Base-by-base conservation (phyloP, 2,113 vertebrate genomes). In the Centropristis striata region DNA sequence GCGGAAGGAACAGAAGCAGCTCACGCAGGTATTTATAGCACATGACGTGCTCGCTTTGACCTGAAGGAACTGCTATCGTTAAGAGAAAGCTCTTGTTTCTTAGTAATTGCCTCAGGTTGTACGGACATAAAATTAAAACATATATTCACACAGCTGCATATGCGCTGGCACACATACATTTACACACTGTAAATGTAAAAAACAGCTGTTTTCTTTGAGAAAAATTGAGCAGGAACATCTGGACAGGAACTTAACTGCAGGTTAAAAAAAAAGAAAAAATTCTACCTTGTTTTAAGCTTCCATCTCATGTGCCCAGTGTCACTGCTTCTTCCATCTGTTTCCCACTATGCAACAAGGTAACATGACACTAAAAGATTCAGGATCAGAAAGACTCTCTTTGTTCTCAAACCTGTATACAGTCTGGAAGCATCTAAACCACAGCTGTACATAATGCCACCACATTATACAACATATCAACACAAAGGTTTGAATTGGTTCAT, bases 171-270 rank as follows among this genome's bases (percentile, higher is more conserved):
- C 75, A 27, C 60, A 60, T 15, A 20, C 44, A 51, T 27, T 59
- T 13, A 44, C 61, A 51, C 61, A 80, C 9, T 27, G 8, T 27
- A 4, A 63, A 18, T 63, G 60, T 27, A 44, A 63, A 42, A 44
- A 63, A 63, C 71, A 79, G 64, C 65, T 75, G 64, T 51, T 78
- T 73, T 28, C 46, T 67, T 63, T 73, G 51, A 84, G 36, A 49
- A 63, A 64, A 84, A 70, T 23, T 69, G 81, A 71, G 53, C 36
- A 28, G 70, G 44, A 70, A 70, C 70, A 69, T 84, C 70, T 84
- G 70, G 57, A 70, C 36, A 75, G 39, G 13, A 59, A 51, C 25
- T 53, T 36, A 36, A 58, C 32, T 27, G 32, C 8, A 37, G 28
- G 65, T 39, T 36, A 39, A 39, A 23, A 44, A 54, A 55, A 37